phyloP scores from a whole-genome alignment of 2,888 invertebrate species.

The Pristionchus maxplancki region DNA sequence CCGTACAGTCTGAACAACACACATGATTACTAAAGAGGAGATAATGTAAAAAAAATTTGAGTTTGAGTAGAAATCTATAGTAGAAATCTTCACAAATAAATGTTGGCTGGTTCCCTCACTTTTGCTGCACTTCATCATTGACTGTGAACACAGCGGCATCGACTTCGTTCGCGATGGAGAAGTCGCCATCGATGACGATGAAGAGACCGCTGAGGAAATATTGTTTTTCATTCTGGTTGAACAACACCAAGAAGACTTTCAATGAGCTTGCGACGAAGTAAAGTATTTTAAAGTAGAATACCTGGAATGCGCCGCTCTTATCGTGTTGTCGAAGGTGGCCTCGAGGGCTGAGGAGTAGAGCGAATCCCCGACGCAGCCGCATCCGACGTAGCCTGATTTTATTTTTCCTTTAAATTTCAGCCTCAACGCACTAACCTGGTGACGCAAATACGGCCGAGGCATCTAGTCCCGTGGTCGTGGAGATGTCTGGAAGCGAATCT shows the following conservation, averaged over 20 bases:
- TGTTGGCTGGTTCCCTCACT: neutral
- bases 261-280: too few species aligned
- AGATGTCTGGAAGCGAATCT: neutral
- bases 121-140: neutral
- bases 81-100: too few species aligned
- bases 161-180: neutral
- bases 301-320: neutral
- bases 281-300: too few species aligned
- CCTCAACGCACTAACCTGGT: neutral
- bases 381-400: conserved; percentile 2
- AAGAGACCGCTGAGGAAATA: neutral
- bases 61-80: neutral
- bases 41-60: neutral
- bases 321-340: neutral
- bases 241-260: too few species aligned
- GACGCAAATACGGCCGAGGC: neutral
- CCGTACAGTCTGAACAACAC: neutral
- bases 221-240: neutral
- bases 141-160: neutral
- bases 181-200: neutral
- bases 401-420: neutral
- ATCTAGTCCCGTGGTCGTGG: neutral
- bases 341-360: neutral
- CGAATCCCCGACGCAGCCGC: neutral
- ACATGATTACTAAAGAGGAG: neutral